Conservation (phyloP, 2,888 invertebrate species). For the Cephalotes varians region DNA sequence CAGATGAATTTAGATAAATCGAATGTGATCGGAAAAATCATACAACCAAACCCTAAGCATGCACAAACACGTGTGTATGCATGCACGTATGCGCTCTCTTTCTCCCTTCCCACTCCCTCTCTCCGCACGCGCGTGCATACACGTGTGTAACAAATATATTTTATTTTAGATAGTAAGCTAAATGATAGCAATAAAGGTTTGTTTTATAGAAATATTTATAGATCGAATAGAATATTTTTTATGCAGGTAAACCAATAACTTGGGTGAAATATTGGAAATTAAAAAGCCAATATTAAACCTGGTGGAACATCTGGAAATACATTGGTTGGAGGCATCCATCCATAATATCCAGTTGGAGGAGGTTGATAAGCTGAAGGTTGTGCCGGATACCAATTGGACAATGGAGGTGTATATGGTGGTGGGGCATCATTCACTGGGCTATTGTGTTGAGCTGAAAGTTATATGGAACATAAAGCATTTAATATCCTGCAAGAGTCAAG, state of each 20-base stretch:
- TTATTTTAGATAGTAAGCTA: background rate
- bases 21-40: too few relatives aligned
- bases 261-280: background rate
- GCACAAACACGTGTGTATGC: too few relatives aligned
- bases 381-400: conserved; percentile 93
- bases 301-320: conserved; percentile 88
- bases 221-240: background rate
- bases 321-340: conserved; percentile 95
- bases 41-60: too few relatives aligned
- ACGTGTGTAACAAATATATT: background rate
- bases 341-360: conserved; percentile 95
- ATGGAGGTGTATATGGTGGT: conserved; percentile 93
- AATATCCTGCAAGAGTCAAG: background rate
- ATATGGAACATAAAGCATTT: conserved; percentile 37
- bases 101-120: too few relatives aligned
- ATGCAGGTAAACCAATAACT: background rate
- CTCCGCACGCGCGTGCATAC: too few relatives aligned
- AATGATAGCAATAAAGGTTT: background rate
- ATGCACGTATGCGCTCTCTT: too few relatives aligned
- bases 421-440: conserved; percentile 88
- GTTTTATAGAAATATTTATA: background rate
- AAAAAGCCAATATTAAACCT: conserved; percentile 77
- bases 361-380: conserved; percentile 97
- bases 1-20: too few relatives aligned
- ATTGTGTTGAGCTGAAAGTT: conserved; percentile 88